These are phyloP conservation scores for Apodemia zela DNA, from an alignment of 2,888 invertebrate genomes.

Conservation along the genomic window DNA sequence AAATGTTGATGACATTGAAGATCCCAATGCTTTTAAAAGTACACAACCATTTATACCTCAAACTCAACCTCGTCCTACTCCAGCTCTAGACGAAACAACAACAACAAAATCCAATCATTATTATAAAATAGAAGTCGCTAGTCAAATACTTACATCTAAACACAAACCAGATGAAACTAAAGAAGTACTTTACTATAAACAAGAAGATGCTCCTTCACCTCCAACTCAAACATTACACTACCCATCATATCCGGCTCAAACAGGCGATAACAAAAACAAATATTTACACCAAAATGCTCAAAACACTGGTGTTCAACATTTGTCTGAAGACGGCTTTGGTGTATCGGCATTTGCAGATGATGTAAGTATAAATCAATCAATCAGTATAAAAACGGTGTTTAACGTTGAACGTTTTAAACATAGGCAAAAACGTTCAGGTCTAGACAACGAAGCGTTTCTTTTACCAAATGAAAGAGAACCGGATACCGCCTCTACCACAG, in stretches of 20 bases:
- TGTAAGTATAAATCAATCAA: slow-evolving; percentile 55
- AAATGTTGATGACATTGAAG: slow-evolving; percentile 62
- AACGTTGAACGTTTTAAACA: too few relatives aligned
- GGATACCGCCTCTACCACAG: slow-evolving; percentile 28
- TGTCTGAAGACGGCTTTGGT: slow-evolving; percentile 59
- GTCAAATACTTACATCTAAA: slow-evolving; percentile 44
- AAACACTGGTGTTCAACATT: slow-evolving; percentile 57
- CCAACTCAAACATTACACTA: slow-evolving; percentile 45
- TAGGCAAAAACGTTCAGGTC: slow-evolving; percentile 39
- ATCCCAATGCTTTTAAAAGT: slow-evolving; percentile 44
- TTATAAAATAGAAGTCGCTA: slow-evolving; percentile 56
- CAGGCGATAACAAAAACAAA: slow-evolving; percentile 38
- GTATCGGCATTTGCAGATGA: slow-evolving; percentile 63
- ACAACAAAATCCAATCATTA: slow-evolving; percentile 48
- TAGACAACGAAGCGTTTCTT: slow-evolving; percentile 53
- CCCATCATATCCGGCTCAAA: slow-evolving; percentile 33
- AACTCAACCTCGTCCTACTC: slow-evolving; percentile 36
- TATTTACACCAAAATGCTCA: slow-evolving; percentile 55
- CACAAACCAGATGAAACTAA: slow-evolving; percentile 36
- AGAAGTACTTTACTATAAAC: slow-evolving; percentile 34
- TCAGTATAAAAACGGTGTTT: slow-evolving; percentile 28
- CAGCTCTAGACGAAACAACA: slow-evolving; percentile 43
- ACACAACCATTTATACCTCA: slow-evolving; percentile 37
- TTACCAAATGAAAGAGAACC: slow-evolving; percentile 38
- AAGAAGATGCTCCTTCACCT: slow-evolving; percentile 35